Evolutionary conservation across 2,797 vertebrate genomes (phyloP).

Genomic region (Dipus sagitta): DNA sequence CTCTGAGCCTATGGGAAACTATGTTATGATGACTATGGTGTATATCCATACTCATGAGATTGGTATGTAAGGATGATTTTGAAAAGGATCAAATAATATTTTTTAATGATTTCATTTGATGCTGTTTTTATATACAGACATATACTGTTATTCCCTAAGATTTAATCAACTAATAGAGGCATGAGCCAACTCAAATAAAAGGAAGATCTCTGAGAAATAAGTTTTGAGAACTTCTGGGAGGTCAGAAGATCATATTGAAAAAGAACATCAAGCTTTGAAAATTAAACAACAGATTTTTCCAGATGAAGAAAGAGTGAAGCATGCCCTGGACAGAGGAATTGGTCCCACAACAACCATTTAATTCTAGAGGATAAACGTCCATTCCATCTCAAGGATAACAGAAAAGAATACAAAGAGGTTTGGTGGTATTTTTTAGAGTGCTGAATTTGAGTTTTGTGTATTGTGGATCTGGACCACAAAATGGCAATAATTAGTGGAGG

Average conservation of each 20-base stretch:
- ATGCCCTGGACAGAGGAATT: background rate
- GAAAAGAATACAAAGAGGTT: background rate
- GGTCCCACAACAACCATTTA: background rate
- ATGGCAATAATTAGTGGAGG: background rate
- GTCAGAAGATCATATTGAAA: background rate
- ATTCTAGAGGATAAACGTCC: background rate
- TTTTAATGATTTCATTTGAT: background rate
- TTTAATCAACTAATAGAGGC: background rate
- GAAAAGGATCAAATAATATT: background rate
- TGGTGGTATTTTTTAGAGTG: background rate
- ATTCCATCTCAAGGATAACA: background rate
- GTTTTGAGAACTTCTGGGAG: background rate
- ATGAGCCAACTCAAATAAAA: background rate
- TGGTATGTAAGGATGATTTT: background rate
- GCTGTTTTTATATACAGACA: background rate
- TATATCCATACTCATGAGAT: background rate
- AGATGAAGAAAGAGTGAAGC: background rate
- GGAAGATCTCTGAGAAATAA: background rate
- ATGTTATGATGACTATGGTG: background rate
- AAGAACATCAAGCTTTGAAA: background rate
- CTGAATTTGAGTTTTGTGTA: background rate
- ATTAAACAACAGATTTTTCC: conserved; percentile 8
- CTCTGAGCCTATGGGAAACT: background rate
- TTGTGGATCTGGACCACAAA: background rate
- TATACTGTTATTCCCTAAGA: background rate